Evolutionary conservation across 2,797 vertebrate species (phyloP).

Genomic region (Valencia hispanica): DNA sequence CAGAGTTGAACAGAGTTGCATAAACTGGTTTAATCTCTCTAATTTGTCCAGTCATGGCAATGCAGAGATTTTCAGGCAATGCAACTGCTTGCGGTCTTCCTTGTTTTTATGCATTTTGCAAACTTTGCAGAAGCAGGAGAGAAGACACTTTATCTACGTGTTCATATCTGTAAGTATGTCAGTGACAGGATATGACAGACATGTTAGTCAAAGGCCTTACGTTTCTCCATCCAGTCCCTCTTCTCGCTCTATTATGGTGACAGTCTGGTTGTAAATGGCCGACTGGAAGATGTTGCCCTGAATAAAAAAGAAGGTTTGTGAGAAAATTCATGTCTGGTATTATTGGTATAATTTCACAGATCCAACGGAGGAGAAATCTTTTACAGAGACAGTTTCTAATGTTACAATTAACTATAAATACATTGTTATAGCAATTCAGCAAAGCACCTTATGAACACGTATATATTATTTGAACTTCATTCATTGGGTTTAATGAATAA

Average conservation of each 20-base stretch:
- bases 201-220: constrained; percentile 56
- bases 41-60: neutral
- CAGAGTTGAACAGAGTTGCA: neutral
- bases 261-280: constrained; percentile 84
- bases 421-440: too few relatives aligned
- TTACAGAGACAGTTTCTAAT: too few relatives aligned
- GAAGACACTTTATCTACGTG: neutral
- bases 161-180: neutral
- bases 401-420: too few relatives aligned
- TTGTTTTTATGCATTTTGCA: neutral
- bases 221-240: constrained; percentile 84
- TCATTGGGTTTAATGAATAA: too few relatives aligned
- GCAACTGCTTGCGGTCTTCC: neutral
- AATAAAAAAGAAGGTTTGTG: neutral
- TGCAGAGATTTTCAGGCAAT: neutral
- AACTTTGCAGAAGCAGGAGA: constrained; percentile 1
- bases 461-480: neutral
- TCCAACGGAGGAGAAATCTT: neutral
- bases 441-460: neutral
- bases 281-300: constrained; percentile 80
- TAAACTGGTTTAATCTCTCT: neutral
- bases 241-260: constrained; percentile 81
- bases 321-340: neutral
- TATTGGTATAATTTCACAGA: neutral
- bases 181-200: neutral